Evolutionary conservation across 2,113 vertebrate species (phyloP), one percentile per base, ranked within the genome.

Genomic region (Ciconia stormi): DNA sequence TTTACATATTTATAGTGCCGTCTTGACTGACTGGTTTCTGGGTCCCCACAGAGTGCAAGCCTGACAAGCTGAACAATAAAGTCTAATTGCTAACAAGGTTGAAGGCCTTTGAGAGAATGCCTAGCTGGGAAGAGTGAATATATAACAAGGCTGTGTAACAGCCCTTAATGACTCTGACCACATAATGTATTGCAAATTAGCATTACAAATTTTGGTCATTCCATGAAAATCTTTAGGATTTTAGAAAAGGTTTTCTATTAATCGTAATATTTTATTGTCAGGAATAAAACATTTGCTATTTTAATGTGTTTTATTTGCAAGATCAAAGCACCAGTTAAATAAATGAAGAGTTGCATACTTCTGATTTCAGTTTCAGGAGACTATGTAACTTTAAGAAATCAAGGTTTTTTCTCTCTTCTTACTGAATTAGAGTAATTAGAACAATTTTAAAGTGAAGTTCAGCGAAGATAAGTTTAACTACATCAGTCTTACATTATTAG

Each of bases 1-100:
- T 92, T 72, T 94, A 53, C 62, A 77, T 96, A 86, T 92, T 95
- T 82, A 63, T 90, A 55, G 22, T 6, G 3, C 52, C 82, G 52
- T 76, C 93, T 90, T 93, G 73, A 84, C 52, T 88, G 82, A 47
- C 72, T 87, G 63, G 27, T 87, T 95, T 87, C 59, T 95, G 36
- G 61, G n/a, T 95, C 78, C 52, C 82, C 52, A 52, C 69, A 53
- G 86, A 82, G 32, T 58, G 19, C 47, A 76, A 62, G 42, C 38
- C 47, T 92, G 79, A 79, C 32, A 95, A 79, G 62, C 32, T 58
- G 86, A 96, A 85, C 89, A 79, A 42, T 92, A 67, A 92, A 67
- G 17, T 79, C 61, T 76, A 72, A 59, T 90, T 86, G 42, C 82
- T 92, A 79, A 79, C 61, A 50, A 95, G n/a, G 61, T 61, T 89